Percentiles rank a stretch among this genome's conserved stretches.
phyloP scores from a whole-genome alignment of 1,140 invertebrate species.

The Lepidostoma basale region DNA sequence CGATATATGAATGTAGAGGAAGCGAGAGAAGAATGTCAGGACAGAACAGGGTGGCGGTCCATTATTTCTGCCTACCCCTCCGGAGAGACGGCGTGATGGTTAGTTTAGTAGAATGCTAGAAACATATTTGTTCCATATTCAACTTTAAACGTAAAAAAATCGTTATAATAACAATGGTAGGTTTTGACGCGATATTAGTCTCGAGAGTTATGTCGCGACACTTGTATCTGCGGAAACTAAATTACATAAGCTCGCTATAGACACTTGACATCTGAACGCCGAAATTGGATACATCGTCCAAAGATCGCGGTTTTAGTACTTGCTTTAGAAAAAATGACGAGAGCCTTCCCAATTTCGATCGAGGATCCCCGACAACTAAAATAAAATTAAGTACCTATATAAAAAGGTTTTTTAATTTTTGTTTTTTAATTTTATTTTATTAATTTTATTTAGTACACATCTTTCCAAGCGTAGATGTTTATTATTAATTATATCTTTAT shows the following conservation, averaged over 20 bases:
- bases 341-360: background rate
- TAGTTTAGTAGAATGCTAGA: background rate
- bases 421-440: too few species aligned
- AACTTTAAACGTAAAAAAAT: background rate
- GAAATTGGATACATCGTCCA: slow-evolving; percentile 22
- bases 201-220: background rate
- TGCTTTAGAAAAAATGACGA: background rate
- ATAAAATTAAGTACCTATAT: too few species aligned
- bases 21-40: background rate
- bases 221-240: background rate
- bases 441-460: too few species aligned
- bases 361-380: too few species aligned
- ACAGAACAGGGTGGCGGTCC: background rate
- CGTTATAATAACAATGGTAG: background rate
- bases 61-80: too few species aligned
- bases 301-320: background rate
- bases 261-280: slow-evolving; percentile 15
- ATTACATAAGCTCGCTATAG: background rate
- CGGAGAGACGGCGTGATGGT: background rate
- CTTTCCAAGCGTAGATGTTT: too few species aligned
- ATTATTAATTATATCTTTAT: too few species aligned
- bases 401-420: too few species aligned
- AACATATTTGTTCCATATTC: background rate
- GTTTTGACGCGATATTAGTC: background rate
- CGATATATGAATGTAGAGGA: background rate